Evolutionary conservation across 2,113 vertebrate genomes (phyloP).

Genomic region (Otolemur garnettii): DNA sequence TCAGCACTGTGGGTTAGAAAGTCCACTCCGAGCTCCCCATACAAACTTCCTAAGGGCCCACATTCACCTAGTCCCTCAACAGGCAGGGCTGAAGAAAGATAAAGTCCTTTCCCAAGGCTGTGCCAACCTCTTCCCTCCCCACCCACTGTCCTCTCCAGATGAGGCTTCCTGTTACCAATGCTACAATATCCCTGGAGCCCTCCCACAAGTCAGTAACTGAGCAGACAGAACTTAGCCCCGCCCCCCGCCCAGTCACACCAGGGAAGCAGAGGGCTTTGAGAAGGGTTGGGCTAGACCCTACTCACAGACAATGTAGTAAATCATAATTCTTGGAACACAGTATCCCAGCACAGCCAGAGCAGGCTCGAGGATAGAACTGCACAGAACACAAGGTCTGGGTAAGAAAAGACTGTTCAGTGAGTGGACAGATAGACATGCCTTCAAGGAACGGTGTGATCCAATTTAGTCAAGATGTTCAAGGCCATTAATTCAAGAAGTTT

Average conservation of each 20-base stretch:
- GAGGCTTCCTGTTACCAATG: neutral
- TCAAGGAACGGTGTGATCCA: neutral
- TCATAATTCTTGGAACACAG: slow-evolving; percentile 99
- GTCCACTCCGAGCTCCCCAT: slow-evolving; percentile 41
- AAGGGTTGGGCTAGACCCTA: slow-evolving; percentile 36
- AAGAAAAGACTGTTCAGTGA: neutral
- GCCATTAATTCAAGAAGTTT: neutral
- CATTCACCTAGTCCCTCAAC: neutral
- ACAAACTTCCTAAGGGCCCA: neutral
- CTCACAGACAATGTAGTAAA: slow-evolving; percentile 99
- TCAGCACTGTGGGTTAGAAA: slow-evolving; percentile 90
- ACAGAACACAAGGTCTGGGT: slow-evolving; percentile 17
- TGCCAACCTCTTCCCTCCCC: neutral
- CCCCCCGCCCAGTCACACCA: neutral
- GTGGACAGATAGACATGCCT: neutral
- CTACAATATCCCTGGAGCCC: neutral
- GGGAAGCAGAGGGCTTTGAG: neutral
- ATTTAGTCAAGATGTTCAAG: neutral
- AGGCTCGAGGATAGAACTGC: slow-evolving; percentile 96
- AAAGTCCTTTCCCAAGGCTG: neutral
- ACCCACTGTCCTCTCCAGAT: neutral
- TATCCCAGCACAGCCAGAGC: slow-evolving; percentile 95
- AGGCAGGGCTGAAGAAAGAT: neutral
- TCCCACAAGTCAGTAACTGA: neutral
- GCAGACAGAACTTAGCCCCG: neutral